Base-by-base conservation (phyloP, 2,888 invertebrate species). In the Emmelina monodactyla region DNA sequence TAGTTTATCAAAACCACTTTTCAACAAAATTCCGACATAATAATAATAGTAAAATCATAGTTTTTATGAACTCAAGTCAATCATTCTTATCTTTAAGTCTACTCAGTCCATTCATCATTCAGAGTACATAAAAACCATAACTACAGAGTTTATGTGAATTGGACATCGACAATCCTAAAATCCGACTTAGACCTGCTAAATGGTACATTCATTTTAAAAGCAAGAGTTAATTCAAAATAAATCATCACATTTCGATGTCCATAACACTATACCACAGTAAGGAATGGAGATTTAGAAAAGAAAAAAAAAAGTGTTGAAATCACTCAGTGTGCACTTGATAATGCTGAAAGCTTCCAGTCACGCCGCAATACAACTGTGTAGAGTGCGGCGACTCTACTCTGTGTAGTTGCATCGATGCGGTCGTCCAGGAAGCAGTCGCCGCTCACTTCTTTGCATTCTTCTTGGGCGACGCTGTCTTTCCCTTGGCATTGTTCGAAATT, bases 391-490 rank as follows among this genome's bases (percentile, higher is more conserved):
- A n/a, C n/a, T n/a, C n/a, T 73, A 76, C 57, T 59, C 53, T 56
- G 62, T 66, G n/a, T n/a, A 13, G 22, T 14, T 25, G 31, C 22
- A 19, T 32, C 35, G 25, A 28, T 16, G 44, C 43, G 42, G 45
- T 45, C 40, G 47, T 41, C 42, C 38, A 47, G 35, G 19, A 9
- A 19, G 35, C 34, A 34, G 31, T 31, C 44, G 42, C 49, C 43
- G 53, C 58, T 79, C 69, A 81, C 75, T 81, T 81, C 75, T 81
- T 81, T 50, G 80, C 75, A 50, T 89, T 88, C 73, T 87, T 88
- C 83, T 88, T 88, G 68, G 87, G 86, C 49, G 85, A 84, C 38
- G 85, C 78, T 39, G 83, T 79, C 75, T 88, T 88, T 57, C 86
- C 87, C 69, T 86, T 85, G 59, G 85, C 81, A 55, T 86, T 86